phyloP scores from a whole-genome alignment of 1,140 invertebrate species.

The Eulimnadia texana region DNA sequence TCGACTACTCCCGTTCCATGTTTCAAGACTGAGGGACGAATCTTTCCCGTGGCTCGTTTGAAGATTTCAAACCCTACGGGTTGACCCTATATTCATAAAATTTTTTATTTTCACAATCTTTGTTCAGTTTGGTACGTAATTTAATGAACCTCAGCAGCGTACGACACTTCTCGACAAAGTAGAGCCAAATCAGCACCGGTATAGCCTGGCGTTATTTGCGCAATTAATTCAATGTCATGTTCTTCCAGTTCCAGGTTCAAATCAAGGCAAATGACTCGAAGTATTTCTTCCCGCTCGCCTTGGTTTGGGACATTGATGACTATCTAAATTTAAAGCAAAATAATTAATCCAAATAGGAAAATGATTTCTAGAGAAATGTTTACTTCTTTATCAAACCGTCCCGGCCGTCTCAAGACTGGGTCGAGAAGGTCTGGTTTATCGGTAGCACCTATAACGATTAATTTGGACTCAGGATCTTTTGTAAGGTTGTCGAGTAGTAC shows the following conservation, averaged over 20 bases:
- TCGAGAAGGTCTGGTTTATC: constrained; percentile 27
- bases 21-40: constrained; percentile 38
- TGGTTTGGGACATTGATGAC: constrained; percentile 21
- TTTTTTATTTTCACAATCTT: neutral
- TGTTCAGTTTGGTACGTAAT: neutral
- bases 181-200: constrained; percentile 33
- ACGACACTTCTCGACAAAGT: constrained; percentile 29
- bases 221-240: constrained; percentile 25
- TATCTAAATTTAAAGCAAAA: constrained; percentile 20
- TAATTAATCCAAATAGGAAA: constrained; percentile 12
- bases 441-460: constrained; percentile 24
- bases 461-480: constrained; percentile 8
- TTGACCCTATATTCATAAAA: neutral
- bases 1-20: constrained; percentile 37
- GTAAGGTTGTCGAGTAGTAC: constrained; percentile 27
- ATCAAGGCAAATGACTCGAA: constrained; percentile 17
- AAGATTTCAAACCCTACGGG: constrained; percentile 19
- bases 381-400: constrained; percentile 26
- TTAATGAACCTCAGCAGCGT: constrained; percentile 13
- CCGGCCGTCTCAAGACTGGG: constrained; percentile 27
- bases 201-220: constrained; percentile 33
- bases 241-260: constrained; percentile 4
- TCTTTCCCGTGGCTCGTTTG: constrained; percentile 23
- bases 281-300: constrained; percentile 19
- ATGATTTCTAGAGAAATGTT: constrained; percentile 12